A percentile compares a stretch with the other conserved stretches of the same genome.
Conservation (phyloP, 53 echinoderm and acorn worm genomes). For the Apostichopus leukothele region DNA sequence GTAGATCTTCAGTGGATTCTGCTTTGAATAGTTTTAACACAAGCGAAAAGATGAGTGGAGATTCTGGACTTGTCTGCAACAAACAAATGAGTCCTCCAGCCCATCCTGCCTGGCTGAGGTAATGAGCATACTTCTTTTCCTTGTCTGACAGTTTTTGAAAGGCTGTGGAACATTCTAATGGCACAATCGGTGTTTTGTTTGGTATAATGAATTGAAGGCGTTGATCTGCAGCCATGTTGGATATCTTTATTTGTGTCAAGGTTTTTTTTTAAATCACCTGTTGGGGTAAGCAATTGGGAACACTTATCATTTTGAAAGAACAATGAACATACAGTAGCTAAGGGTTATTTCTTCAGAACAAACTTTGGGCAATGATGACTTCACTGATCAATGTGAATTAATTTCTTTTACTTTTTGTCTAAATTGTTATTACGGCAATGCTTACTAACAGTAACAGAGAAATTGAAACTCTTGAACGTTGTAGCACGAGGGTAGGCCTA, state of each 20-base stretch:
- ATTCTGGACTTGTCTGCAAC: conserved; percentile 89
- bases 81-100: conserved; percentile 82
- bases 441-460: no score
- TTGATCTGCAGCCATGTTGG: conserved; percentile 22
- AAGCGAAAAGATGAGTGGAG: conserved; percentile 78
- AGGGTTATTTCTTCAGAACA: no score
- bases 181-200: conserved; percentile 77
- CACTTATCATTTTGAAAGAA: no score
- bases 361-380: no score
- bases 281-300: no score
- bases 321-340: no score
- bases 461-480: no score
- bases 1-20: conserved; percentile 57
- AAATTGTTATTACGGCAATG: no score
- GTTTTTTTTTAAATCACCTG: no score
- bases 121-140: conserved; percentile 94
- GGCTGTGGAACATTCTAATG: conserved; percentile 78
- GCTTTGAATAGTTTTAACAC: conserved; percentile 78
- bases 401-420: no score
- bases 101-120: conserved; percentile 79
- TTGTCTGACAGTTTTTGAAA: conserved; percentile 65
- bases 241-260: not conserved
- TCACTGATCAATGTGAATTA: no score
- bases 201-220: conserved; percentile 84
- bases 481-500: no score